Evolutionary conservation across 2,888 invertebrate genomes (phyloP).

Genomic region (Epiblema foenella): DNA sequence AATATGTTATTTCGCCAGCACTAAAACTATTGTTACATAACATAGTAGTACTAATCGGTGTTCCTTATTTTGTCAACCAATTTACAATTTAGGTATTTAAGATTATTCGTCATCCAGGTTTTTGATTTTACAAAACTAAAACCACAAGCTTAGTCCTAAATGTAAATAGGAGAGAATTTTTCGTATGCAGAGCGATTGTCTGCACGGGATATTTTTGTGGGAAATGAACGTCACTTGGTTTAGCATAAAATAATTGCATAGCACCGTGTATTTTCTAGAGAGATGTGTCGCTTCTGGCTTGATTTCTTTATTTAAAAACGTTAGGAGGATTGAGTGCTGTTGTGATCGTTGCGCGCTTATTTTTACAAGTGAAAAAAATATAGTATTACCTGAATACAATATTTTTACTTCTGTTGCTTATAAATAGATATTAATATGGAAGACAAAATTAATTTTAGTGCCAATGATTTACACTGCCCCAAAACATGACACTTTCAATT

Average conservation of each 20-base stretch:
- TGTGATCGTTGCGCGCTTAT: background rate
- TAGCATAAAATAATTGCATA: slow-evolving; percentile 54
- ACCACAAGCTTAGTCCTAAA: slow-evolving; percentile 40
- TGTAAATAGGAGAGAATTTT: slow-evolving; percentile 49
- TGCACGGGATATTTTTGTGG: slow-evolving; percentile 48
- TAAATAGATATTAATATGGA: no score
- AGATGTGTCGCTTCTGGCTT: slow-evolving; percentile 28
- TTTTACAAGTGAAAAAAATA: background rate
- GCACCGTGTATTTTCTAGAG: slow-evolving; percentile 35
- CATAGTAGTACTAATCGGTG: no score
- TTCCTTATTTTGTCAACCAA: no score
- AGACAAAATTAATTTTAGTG: no score
- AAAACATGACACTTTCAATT: no score
- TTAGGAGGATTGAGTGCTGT: background rate
- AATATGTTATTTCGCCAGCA: background rate
- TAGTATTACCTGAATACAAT: no score
- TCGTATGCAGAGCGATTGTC: slow-evolving; percentile 36
- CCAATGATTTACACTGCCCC: no score
- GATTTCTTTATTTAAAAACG: slow-evolving; percentile 14
- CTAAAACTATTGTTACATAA: no score
- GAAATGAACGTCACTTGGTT: slow-evolving; percentile 48
- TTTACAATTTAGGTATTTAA: no score
- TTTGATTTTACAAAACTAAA: background rate
- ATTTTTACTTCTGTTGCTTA: no score
- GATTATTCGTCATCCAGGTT: background rate